Percentiles rank a stretch among this genome's conserved stretches.
phyloP scores from a whole-genome alignment of 2,113 vertebrate species.

The Eulemur macaco region DNA sequence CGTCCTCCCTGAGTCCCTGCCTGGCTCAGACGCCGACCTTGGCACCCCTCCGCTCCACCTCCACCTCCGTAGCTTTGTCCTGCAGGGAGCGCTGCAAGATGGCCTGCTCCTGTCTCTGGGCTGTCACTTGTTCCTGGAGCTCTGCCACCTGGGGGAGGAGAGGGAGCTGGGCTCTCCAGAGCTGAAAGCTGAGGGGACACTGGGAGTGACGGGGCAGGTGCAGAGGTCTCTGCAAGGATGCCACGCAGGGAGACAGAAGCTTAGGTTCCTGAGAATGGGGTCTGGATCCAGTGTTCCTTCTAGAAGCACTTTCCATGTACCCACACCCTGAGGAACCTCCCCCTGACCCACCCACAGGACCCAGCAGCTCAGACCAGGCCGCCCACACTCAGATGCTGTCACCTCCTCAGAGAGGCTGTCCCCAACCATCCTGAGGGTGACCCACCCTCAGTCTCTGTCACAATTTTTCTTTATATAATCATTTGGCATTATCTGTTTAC shows the following conservation, averaged over 20 bases:
- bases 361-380: neutral
- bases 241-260: neutral
- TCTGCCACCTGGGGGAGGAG: slow-evolving; percentile 63
- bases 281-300: neutral
- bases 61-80: slow-evolving; percentile 88
- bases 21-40: slow-evolving; percentile 83
- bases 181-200: neutral
- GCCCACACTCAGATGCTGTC: neutral
- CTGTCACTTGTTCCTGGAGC: slow-evolving; percentile 64
- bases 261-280: neutral
- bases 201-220: neutral
- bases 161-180: neutral
- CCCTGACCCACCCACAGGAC: neutral
- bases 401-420: neutral
- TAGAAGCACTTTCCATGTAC: neutral
- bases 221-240: neutral
- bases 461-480: neutral
- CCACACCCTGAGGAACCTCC: neutral
- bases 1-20: neutral
- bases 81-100: slow-evolving; percentile 87
- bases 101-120: slow-evolving; percentile 81
- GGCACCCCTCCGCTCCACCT: slow-evolving; percentile 86
- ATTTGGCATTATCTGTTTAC: no score
- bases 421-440: neutral
- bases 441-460: neutral